Evolutionary conservation across 2,888 invertebrate genomes (phyloP).

Genomic region (Standfussiana lucernea): DNA sequence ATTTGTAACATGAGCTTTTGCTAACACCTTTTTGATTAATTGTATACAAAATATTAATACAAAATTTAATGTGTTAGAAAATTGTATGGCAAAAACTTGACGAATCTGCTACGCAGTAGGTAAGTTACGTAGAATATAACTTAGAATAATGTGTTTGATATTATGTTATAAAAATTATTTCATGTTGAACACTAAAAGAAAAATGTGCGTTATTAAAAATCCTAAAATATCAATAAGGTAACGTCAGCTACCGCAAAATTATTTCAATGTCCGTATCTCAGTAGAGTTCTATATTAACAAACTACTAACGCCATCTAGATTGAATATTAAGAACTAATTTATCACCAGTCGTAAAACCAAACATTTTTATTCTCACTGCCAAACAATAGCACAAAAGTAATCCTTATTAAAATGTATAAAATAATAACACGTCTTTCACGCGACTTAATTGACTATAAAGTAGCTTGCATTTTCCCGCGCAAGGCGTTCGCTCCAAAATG

Average conservation of each 20-base stretch:
- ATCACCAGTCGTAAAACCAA: constrained; percentile 22
- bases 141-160: not conserved
- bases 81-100: not conserved
- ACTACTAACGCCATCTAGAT: constrained; percentile 66
- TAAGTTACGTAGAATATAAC: not conserved
- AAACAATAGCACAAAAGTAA: constrained; percentile 32
- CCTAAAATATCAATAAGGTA: not conserved
- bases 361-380: constrained; percentile 3
- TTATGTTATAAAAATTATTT: not conserved
- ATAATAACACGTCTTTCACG: constrained; percentile 62
- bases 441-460: constrained; percentile 63
- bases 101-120: not conserved
- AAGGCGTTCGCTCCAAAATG: constrained; percentile 75
- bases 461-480: constrained; percentile 68
- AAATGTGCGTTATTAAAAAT: not conserved
- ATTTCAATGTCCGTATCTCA: not conserved
- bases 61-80: not conserved
- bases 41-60: not conserved
- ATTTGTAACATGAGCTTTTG: constrained; percentile 39
- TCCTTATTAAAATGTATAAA: constrained; percentile 56
- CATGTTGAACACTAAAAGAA: not conserved
- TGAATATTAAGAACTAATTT: constrained; percentile 42
- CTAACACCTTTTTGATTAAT: constrained; percentile 30
- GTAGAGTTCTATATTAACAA: not conserved
- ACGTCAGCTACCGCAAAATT: not conserved